Base-by-base conservation (phyloP, 1,140 invertebrate genomes). In the Drosophila azteca region DNA sequence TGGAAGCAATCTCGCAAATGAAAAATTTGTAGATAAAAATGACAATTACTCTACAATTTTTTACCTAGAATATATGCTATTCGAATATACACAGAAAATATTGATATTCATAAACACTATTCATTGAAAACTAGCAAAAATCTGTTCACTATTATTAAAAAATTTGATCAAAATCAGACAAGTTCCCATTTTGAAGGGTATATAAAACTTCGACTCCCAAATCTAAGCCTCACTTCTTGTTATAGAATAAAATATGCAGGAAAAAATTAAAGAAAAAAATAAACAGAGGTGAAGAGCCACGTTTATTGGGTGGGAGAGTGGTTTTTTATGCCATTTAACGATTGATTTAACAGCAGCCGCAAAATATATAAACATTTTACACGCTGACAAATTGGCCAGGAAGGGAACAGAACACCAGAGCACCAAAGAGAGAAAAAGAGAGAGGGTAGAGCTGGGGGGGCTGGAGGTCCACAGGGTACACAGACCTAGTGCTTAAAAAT, bases 311-410 rank as follows among this genome's bases (percentile, higher is more conserved):
- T 73, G 68, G 52, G 52, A 45, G 60, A 80, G 82, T 85, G 81
- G 67, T 58, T 84, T 84, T 83, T 84, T 81, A 84, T 71, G 64
- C 82, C 52, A 61, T 87, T 87, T 87, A 85, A 85, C 81, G 81
- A 84, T 84, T 84, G 81, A 85, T 84, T 85, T 85, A 85, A 85
- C 81, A 72, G 78, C 77, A 64, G 52, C 60, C 77, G 68, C 51
- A 72, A 75, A 74, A 78, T 64, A 81, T 54, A 78, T 74, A 74
- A 39, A 70, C 50, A 84, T 57, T 73, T 62, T 54, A 65, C 62
- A 50, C 57, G 54, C 73, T 62, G 64, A 77, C 73, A 80, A 75
- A 85, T 81, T 81, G 77, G 50, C 57, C 51, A 31, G 70, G 9
- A 49, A 26, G 26, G 43, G 60, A 24, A 29, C 26, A 6, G 60